Percentiles rank a stretch among this genome's conserved stretches.
phyloP scores from a whole-genome alignment of 2,888 invertebrate species.

The Brachyptera risi region DNA sequence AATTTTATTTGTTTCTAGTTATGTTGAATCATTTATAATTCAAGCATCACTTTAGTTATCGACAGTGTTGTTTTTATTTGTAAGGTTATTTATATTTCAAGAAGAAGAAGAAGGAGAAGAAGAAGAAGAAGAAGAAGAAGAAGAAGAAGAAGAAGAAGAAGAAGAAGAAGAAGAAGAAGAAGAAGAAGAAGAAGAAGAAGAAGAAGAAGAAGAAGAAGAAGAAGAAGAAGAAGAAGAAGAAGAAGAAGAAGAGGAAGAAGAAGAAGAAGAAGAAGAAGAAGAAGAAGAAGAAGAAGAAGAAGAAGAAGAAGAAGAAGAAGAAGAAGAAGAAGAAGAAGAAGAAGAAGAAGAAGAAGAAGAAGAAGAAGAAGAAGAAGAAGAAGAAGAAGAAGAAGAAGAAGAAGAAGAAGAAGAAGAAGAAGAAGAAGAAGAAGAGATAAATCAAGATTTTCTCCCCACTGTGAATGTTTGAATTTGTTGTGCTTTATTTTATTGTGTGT shows the following conservation, averaged over 20 bases:
- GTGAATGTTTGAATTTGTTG: background rate
- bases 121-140: slow-evolving; percentile 14
- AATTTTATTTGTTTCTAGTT: too few relatives aligned
- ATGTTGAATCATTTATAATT: too few relatives aligned
- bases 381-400: slow-evolving; percentile 18
- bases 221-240: slow-evolving; percentile 7
- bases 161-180: slow-evolving; percentile 14
- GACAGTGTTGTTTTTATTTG: too few relatives aligned
- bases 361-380: slow-evolving; percentile 18
- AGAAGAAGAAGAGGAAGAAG: slow-evolving; percentile 17
- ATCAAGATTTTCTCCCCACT: background rate
- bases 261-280: slow-evolving; percentile 18
- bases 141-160: slow-evolving; percentile 14
- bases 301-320: slow-evolving; percentile 14
- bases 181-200: slow-evolving; percentile 14
- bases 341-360: slow-evolving; percentile 18
- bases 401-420: slow-evolving; percentile 18
- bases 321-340: slow-evolving; percentile 16
- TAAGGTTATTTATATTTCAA: too few relatives aligned
- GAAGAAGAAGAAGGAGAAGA: too few relatives aligned
- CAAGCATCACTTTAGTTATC: too few relatives aligned
- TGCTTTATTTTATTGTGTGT: too few relatives aligned
- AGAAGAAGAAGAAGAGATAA: slow-evolving; percentile 11
- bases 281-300: slow-evolving; percentile 18
- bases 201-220: slow-evolving; percentile 14